These are phyloP conservation scores for Callosobruchus maculatus DNA, from an alignment of 2,888 invertebrate genomes.

Conservation along the genomic window DNA sequence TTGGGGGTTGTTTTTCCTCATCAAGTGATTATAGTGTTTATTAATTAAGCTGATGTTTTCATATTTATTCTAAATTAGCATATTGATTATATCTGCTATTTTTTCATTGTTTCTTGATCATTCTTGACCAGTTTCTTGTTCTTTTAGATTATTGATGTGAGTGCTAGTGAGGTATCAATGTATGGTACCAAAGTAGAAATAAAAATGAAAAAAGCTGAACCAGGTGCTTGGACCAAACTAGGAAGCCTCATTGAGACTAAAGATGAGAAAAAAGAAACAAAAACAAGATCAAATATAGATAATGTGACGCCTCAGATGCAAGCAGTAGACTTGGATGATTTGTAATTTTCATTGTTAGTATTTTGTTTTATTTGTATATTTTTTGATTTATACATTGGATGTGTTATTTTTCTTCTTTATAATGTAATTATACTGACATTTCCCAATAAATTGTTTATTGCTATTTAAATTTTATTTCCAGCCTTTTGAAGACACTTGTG, in stretches of 20 bases:
- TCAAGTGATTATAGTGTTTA: too few relatives aligned
- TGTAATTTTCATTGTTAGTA: slow-evolving; percentile 39
- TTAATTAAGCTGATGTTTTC: too few relatives aligned
- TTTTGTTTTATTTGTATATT: slow-evolving; percentile 1
- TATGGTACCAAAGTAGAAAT: slow-evolving; percentile 90
- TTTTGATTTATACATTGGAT: not conserved
- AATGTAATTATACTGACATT: not conserved
- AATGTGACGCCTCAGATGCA: slow-evolving; percentile 54
- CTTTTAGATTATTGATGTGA: slow-evolving; percentile 72
- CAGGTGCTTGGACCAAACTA: slow-evolving; percentile 77
- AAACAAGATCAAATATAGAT: slow-evolving; percentile 45
- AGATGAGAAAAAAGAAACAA: slow-evolving; percentile 32
- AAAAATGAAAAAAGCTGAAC: slow-evolving; percentile 81
- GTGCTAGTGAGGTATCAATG: slow-evolving; percentile 71
- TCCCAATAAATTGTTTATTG: not conserved
- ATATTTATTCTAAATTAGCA: too few relatives aligned
- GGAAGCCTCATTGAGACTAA: slow-evolving; percentile 55
- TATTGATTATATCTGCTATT: too few relatives aligned
- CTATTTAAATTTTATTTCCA: not conserved
- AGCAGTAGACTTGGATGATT: slow-evolving; percentile 71
- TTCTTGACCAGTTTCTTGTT: too few relatives aligned
- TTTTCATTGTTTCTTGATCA: too few relatives aligned
- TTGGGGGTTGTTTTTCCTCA: too few relatives aligned
- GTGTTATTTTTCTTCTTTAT: not conserved
- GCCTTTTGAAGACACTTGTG: not conserved